A percentile compares a stretch with the other conserved stretches of the same genome.
Evolutionary conservation across 2,888 invertebrate genomes (phyloP).

Genomic region (Erynnis tages): DNA sequence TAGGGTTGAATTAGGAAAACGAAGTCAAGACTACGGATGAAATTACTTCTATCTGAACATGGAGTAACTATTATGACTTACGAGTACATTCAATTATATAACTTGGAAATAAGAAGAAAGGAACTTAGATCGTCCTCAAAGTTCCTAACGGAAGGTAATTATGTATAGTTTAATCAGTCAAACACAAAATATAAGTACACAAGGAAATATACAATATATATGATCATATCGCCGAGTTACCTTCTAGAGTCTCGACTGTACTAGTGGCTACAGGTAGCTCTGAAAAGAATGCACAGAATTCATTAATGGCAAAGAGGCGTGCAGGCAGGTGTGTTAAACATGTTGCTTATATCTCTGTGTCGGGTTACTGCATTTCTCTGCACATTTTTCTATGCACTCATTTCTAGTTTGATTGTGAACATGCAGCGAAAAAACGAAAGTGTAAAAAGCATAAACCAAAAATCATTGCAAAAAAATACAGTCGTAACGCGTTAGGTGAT

Average conservation of each 20-base stretch:
- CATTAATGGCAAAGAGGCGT: conserved; percentile 64
- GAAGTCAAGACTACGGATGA: too few relatives aligned
- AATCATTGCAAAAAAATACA: conserved; percentile 73
- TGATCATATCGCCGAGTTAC: conserved; percentile 17
- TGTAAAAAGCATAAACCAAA: conserved; percentile 42
- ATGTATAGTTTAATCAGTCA: too few relatives aligned
- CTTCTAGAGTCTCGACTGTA: conserved; percentile 17
- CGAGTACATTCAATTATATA: too few relatives aligned
- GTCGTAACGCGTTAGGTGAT: conserved; percentile 38
- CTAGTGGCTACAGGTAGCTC: conserved; percentile 60
- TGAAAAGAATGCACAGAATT: conserved; percentile 79
- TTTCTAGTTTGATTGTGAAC: conserved; percentile 45
- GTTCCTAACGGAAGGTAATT: too few relatives aligned
- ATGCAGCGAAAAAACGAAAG: conserved; percentile 35
- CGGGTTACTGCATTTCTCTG: conserved; percentile 73
- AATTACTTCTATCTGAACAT: too few relatives aligned
- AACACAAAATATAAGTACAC: neutral
- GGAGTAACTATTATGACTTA: too few relatives aligned
- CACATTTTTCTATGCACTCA: conserved; percentile 78
- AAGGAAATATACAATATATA: neutral
- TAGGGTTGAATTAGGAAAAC: too few relatives aligned
- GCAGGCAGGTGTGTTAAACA: conserved; percentile 39
- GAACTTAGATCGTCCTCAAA: too few relatives aligned
- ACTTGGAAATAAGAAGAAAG: too few relatives aligned
- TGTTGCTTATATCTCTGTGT: neutral